Evolutionary conservation across 1,140 invertebrate genomes (phyloP), one percentile per base, ranked within the genome.

Genomic region (Trinorchestia longiramus): DNA sequence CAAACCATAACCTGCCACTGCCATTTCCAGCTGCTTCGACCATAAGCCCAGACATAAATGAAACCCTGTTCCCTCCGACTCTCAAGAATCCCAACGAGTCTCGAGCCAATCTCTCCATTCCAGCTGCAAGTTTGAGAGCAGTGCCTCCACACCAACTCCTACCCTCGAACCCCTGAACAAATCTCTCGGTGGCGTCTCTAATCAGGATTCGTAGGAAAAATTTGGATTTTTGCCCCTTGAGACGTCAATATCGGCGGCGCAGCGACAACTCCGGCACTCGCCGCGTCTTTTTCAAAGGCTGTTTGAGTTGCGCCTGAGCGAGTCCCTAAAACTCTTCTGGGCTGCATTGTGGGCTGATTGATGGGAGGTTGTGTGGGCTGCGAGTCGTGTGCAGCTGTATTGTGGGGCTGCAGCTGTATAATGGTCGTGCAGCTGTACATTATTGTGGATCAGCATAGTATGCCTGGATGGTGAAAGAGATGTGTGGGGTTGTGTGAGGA

Each of bases 151-250:
- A 42, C 88, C 43, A 41, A 90, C 88, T 42, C 88, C 41, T 42
- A 90, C 88, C 36, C 88, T 43, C 88, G 88, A 90, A 28, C 41
- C 87, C 88, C 88, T 94, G 92, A 94, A 94, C 92, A 94, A 94
- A 94, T 94, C 92, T 94, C 92, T 94, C 92, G 40, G 92, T 44
- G 92, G 43, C 92, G 43, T n/a, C 92, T 47, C 36, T 94, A 94
- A 94, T 94, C 92, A 94, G 92, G 44, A 94, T 45, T 44, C 92
- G 6, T 47, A 36, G 92, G 44, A 94, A 45, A 94, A 94, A 45
- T 94, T 94, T 47, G 43, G 44, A 43, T n/a, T 94, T 94, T 94
- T 94, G 43, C 47, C 92, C 92, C 92, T n/a, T 40, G 43, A 45
- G 92, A 45, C 40, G 92, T 43, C 92, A 94, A 94, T 94, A 94